Percentiles rank a stretch among this genome's conserved stretches.
These are phyloP conservation scores for Hoplodrina blanda DNA, from an alignment of 2,888 invertebrate genomes.

Conservation along the genomic window DNA sequence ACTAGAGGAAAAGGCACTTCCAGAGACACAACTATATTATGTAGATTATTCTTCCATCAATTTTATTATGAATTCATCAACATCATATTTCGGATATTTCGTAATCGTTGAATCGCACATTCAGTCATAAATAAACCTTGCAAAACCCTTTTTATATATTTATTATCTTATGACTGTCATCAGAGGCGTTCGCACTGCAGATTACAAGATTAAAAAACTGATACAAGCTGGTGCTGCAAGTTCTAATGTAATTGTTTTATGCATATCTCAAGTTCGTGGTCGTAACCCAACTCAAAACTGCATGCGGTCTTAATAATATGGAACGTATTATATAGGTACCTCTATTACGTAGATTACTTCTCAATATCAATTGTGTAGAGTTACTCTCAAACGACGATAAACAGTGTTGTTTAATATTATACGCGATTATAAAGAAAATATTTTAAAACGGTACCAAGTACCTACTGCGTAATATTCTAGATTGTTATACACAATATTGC, in stretches of 20 bases:
- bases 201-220: conserved; percentile 16
- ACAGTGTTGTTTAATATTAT: conserved; percentile 50
- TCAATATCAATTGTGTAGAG: conserved; percentile 54
- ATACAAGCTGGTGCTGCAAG: conserved; percentile 5
- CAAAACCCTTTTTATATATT: conserved; percentile 23
- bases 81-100: conserved; percentile 11
- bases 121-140: conserved; percentile 17
- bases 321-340: background rate
- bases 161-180: conserved; percentile 25
- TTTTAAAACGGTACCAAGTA: conserved; percentile 30
- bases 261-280: background rate
- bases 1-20: background rate
- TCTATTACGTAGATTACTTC: conserved; percentile 38
- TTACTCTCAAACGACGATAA: conserved; percentile 46
- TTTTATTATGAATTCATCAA: conserved; percentile 20
- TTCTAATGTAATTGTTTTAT: background rate
- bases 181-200: conserved; percentile 6
- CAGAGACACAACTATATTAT: conserved; percentile 1
- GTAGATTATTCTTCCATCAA: background rate
- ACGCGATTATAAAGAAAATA: conserved; percentile 52
- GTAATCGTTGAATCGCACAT: conserved; percentile 7
- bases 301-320: conserved; percentile 4
- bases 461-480: conserved; percentile 50
- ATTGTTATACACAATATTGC: conserved; percentile 41
- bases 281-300: conserved; percentile 11